Evolutionary conservation across 2,113 vertebrate species (phyloP), one percentile per base, ranked within the genome.

Genomic region (Zapornia atra): DNA sequence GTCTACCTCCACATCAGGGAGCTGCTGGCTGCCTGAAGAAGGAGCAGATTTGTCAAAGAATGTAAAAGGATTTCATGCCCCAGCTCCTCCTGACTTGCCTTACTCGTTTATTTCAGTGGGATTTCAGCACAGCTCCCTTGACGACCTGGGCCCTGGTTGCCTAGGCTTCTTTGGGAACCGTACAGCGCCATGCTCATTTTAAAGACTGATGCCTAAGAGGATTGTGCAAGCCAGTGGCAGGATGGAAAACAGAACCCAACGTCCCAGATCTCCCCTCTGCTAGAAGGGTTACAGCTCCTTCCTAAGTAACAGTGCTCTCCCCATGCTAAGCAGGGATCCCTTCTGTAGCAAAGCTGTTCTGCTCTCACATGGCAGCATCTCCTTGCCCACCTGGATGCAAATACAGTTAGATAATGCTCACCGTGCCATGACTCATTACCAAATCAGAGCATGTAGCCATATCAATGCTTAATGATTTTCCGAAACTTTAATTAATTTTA

Each of bases 401-500:
- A 83, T 34, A 20, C 2, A 63, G 40, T 40, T 42, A 53, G 79
- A 83, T 87, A 88, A 84, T n/a, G 16, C 85, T 90, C 77, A 76
- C 66, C 4, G 0, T 78, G 42, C 78, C 92, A 92, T 2, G 11
- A 5, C 76, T 92, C 73, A 38, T 84, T 91, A 81, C 53, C 36
- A 60, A 88, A 71, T 53, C 57, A 61, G 65, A 72, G 53, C 83
- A 40, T 61, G 40, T 69, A 85, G 86, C 53, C 65, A 1, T 91
- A 87, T 57, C 80, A 85, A 40, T 92, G 79, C 73, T 87, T 85
- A 50, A 87, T 63, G 88, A 70, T 87, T 82, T 91, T 70, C 86
- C 91, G 78, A 96, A 94, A 72, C 70, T 77, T 90, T 72, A 69
- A 63, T 93, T 89, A 81, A 29, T 94, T 92, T 89, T 57, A 51